Evolutionary conservation across 2,113 vertebrate species (phyloP).

Genomic region (Alligator sinensis): DNA sequence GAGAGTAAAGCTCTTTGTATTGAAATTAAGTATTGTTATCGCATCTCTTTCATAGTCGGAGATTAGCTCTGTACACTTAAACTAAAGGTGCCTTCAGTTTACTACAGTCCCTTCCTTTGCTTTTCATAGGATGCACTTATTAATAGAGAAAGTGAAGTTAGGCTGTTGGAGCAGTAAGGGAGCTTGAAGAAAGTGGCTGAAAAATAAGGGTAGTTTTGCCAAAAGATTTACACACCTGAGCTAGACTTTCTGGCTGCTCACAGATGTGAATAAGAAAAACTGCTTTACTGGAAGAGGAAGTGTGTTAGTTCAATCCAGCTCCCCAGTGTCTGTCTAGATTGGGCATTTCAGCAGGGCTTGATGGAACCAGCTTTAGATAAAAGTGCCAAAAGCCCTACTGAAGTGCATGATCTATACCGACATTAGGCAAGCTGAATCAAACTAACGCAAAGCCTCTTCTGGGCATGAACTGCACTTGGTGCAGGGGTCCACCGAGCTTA

Average conservation of each 20-base stretch:
- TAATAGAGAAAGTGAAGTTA: background rate
- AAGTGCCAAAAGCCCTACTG: background rate
- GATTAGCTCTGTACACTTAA: background rate
- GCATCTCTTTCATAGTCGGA: background rate
- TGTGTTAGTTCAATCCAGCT: too few relatives aligned
- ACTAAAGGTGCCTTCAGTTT: background rate
- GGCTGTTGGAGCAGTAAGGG: background rate
- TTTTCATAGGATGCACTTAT: background rate
- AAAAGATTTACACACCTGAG: background rate
- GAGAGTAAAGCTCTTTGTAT: background rate
- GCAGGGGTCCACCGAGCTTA: too few relatives aligned
- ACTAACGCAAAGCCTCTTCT: too few relatives aligned
- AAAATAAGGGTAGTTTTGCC: background rate
- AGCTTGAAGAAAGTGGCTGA: background rate
- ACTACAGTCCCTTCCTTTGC: background rate
- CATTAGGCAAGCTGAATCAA: too few relatives aligned
- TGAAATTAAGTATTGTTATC: background rate
- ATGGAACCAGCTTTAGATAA: too few relatives aligned
- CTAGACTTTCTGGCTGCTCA: background rate
- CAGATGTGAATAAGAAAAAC: too few relatives aligned
- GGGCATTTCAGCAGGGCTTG: too few relatives aligned
- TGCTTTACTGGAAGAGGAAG: too few relatives aligned
- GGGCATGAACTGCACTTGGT: too few relatives aligned
- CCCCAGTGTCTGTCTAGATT: too few relatives aligned
- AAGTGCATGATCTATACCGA: too few relatives aligned